Evolutionary conservation across 2,113 vertebrate species (phyloP).

Genomic region (Gasterosteus aculeatus): DNA sequence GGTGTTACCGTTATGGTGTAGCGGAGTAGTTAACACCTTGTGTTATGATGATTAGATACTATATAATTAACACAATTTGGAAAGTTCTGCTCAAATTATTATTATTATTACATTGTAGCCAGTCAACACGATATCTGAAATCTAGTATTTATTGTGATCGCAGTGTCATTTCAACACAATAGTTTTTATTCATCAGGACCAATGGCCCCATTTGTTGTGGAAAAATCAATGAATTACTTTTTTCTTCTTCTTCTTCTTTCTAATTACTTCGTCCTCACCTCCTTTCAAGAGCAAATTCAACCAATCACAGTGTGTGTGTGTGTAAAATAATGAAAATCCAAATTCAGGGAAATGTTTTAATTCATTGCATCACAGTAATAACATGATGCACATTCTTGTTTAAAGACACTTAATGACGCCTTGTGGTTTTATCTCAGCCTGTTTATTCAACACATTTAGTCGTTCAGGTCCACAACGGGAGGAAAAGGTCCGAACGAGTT

Average conservation of each 20-base stretch:
- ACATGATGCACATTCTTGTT: neutral
- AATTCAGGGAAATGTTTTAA: neutral
- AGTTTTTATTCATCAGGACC: neutral
- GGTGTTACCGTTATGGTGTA: no score
- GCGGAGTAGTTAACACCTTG: no score
- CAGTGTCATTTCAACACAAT: slow-evolving; percentile 1
- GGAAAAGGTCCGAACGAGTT: slow-evolving; percentile 1
- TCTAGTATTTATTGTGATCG: neutral
- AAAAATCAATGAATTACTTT: slow-evolving; percentile 4
- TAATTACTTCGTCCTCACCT: neutral
- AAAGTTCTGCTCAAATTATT: no score
- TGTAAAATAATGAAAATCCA: neutral
- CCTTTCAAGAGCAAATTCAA: neutral
- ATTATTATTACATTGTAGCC: neutral
- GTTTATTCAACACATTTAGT: slow-evolving; percentile 3
- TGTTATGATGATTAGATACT: neutral
- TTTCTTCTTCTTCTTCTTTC: neutral
- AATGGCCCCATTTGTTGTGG: neutral
- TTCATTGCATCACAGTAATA: neutral
- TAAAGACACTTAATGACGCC: neutral
- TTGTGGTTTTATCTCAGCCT: neutral
- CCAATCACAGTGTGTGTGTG: slow-evolving; percentile 6
- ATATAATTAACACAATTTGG: slow-evolving; percentile 10
- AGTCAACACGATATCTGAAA: neutral
- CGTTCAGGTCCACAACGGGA: slow-evolving; percentile 38